Conservation (phyloP, 1,140 invertebrate species). For the Drosophila ananassae region DNA sequence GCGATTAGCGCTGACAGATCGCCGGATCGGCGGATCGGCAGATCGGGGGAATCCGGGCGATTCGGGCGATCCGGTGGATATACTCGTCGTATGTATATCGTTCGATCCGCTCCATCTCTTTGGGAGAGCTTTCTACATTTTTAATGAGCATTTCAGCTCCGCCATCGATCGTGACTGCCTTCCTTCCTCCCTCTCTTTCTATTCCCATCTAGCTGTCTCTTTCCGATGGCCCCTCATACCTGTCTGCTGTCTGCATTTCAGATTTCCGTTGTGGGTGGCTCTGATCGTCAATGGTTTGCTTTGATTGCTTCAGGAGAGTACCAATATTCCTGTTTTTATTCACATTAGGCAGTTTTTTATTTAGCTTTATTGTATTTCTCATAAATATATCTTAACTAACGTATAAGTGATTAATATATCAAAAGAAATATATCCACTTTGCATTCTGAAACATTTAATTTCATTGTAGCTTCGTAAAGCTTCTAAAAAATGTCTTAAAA, state of each 20-base stretch:
- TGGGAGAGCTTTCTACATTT: slow-evolving; percentile 76
- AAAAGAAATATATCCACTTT: too few species aligned
- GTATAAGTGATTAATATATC: too few species aligned
- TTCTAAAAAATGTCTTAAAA: too few species aligned
- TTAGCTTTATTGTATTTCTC: too few species aligned
- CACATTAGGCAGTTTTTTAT: too few species aligned
- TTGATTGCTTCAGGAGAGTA: too few species aligned
- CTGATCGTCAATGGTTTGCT: background rate
- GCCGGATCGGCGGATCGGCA: slow-evolving; percentile 9
- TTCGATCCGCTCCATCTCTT: slow-evolving; percentile 30
- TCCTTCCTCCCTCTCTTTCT: slow-evolving; percentile 10
- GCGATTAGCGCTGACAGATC: slow-evolving; percentile 75
- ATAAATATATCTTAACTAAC: too few species aligned
- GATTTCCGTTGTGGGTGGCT: background rate
- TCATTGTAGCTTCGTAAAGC: too few species aligned
- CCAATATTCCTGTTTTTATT: too few species aligned
- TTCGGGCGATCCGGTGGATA: slow-evolving; percentile 18
- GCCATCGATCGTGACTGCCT: slow-evolving; percentile 52
- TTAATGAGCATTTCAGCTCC: slow-evolving; percentile 77
- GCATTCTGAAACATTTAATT: too few species aligned
- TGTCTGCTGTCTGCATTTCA: background rate
- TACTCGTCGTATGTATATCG: slow-evolving; percentile 12
- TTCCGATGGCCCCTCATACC: too few species aligned
- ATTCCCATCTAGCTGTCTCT: background rate
- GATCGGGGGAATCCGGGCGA: slow-evolving; percentile 21